Percentiles rank a stretch among this genome's conserved stretches.
These are phyloP conservation scores for Reticulitermes speratus DNA, from an alignment of 1,140 invertebrate species.

Conservation along the genomic window DNA sequence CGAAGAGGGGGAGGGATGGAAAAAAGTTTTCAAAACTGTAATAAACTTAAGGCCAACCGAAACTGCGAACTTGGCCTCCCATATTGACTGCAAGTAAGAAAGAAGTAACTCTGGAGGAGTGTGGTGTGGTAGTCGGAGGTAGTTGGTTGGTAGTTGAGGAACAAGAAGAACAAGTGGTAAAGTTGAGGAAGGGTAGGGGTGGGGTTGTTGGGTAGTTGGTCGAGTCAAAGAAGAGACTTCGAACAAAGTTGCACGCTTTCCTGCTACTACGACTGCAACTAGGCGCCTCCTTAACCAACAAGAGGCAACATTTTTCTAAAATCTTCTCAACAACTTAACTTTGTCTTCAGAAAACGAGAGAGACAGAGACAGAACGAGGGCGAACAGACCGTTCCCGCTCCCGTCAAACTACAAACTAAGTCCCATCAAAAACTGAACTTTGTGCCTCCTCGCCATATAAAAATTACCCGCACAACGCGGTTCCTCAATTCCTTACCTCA, in stretches of 20 bases:
- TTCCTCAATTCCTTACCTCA: neutral
- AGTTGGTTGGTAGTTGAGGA: conserved; percentile 22
- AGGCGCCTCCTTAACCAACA: neutral
- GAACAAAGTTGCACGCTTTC: neutral
- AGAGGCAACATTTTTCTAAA: conserved; percentile 26
- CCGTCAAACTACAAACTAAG: conserved; percentile 36
- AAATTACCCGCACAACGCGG: too few relatives aligned
- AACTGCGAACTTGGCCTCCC: conserved; percentile 31
- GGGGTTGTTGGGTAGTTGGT: conserved; percentile 14
- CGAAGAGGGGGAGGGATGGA: neutral
- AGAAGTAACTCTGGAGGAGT: conserved; percentile 26
- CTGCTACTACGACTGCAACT: neutral
- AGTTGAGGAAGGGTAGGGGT: conserved; percentile 23
- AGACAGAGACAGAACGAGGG: neutral
- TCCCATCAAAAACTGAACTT: conserved; percentile 32
- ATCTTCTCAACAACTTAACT: conserved; percentile 33
- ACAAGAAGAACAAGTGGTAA: conserved; percentile 31
- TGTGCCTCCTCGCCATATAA: too few relatives aligned
- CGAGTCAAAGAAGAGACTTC: conserved; percentile 23
- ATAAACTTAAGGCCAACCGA: conserved; percentile 35
- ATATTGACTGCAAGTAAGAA: conserved; percentile 26
- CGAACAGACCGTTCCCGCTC: neutral
- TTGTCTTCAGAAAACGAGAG: conserved; percentile 1
- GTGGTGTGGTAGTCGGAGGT: conserved; percentile 28
- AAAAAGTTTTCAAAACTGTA: conserved; percentile 35